Conservation (phyloP, 2,888 invertebrate species). For the Scelioninae gen. 1 region DNA sequence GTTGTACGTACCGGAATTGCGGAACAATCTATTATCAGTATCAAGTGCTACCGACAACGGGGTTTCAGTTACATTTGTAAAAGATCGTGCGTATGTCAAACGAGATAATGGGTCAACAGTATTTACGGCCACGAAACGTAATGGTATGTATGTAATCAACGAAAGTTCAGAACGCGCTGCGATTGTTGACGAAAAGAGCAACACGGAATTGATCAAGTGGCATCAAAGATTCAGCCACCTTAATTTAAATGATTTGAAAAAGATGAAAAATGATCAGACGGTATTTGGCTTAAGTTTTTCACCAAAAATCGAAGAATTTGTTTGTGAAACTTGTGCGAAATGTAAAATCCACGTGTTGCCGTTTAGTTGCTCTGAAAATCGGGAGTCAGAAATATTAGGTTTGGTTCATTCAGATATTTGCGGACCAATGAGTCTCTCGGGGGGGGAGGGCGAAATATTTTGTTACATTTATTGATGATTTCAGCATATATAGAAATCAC, state of each 20-base stretch:
- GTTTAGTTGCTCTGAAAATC: constrained; percentile 45
- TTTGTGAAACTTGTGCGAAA: constrained; percentile 44
- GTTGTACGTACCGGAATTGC: constrained; percentile 73
- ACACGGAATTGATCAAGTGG: constrained; percentile 49
- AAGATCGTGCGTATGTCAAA: constrained; percentile 68
- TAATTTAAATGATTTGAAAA: constrained; percentile 40
- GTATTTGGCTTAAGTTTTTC: constrained; percentile 20
- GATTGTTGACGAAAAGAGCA: background rate
- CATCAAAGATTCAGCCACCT: constrained; percentile 55
- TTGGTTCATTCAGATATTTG: constrained; percentile 72
- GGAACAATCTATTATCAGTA: constrained; percentile 76
- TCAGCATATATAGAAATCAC: constrained; percentile 27
- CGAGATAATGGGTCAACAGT: constrained; percentile 51
- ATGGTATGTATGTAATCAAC: constrained; percentile 45
- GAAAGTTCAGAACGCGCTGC: constrained; percentile 27
- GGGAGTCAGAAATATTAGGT: constrained; percentile 51
- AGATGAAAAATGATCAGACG: constrained; percentile 19
- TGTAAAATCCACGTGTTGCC: constrained; percentile 31
- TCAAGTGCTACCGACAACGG: constrained; percentile 74
- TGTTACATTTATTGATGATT: constrained; percentile 67
- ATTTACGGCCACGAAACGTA: constrained; percentile 34
- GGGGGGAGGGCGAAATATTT: too few relatives aligned
- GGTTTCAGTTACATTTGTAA: constrained; percentile 72
- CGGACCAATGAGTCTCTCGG: constrained; percentile 69
- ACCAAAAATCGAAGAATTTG: constrained; percentile 9